These are phyloP conservation scores for Myrmophylax atrothorax DNA, from an alignment of 2,113 vertebrate species.

Conservation along the genomic window DNA sequence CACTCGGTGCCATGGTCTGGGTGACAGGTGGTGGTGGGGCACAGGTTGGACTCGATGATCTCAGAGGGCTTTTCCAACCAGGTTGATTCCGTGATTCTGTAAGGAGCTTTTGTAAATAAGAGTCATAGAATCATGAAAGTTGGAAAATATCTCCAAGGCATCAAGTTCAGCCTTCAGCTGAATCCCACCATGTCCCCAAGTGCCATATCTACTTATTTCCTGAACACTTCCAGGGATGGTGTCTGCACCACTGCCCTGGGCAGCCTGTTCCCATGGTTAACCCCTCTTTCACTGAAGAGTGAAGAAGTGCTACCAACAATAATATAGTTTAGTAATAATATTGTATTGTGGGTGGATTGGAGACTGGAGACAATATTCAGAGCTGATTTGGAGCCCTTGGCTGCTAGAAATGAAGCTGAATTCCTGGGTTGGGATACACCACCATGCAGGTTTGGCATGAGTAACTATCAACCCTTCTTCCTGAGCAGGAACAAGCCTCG, in stretches of 20 bases:
- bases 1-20: too few species aligned
- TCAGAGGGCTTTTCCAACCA: too few species aligned
- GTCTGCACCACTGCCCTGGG: background rate
- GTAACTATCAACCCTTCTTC: background rate
- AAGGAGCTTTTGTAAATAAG: background rate
- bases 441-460: background rate
- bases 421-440: background rate
- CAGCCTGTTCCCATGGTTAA: background rate
- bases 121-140: background rate
- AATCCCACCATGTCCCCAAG: background rate
- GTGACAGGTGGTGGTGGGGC: too few species aligned
- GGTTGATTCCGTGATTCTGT: too few species aligned
- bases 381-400: background rate
- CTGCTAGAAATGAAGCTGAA: background rate
- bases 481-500: conserved; percentile 91
- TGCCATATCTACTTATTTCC: background rate
- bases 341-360: background rate
- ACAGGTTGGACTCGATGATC: too few species aligned
- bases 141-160: background rate
- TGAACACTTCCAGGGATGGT: background rate
- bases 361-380: background rate
- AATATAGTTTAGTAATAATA: background rate
- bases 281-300: background rate
- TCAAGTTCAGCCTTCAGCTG: background rate
- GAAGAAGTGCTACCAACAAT: background rate